Evolutionary conservation across 2,113 vertebrate genomes (phyloP).

Genomic region (Charina bottae): DNA sequence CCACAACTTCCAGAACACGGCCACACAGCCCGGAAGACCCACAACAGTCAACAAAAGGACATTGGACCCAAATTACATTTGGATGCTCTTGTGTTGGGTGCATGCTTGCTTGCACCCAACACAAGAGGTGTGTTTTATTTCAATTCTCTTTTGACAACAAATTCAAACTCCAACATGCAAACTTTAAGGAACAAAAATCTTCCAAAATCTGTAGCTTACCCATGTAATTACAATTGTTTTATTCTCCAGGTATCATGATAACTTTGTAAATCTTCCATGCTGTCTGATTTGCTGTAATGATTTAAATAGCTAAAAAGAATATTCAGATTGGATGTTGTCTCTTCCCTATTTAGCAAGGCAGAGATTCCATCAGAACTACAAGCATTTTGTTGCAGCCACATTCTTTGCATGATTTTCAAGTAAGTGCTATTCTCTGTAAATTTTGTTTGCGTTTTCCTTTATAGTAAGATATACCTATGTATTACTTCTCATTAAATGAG

Average conservation of each 20-base stretch:
- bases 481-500: neutral
- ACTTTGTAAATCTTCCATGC: neutral
- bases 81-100: neutral
- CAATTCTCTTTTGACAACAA: neutral
- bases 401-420: constrained; percentile 63
- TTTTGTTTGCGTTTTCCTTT: neutral
- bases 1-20: too few relatives aligned
- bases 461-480: neutral
- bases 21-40: too few relatives aligned
- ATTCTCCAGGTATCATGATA: neutral
- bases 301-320: accelerated
- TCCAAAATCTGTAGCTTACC: neutral
- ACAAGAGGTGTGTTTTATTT: neutral
- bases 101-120: neutral
- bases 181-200: neutral
- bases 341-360: constrained; percentile 64
- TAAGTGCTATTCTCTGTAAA: constrained; percentile 43
- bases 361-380: constrained; percentile 67
- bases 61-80: neutral
- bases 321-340: accelerated
- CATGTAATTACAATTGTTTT: neutral
- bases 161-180: neutral
- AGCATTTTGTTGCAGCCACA: constrained; percentile 69
- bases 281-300: neutral
- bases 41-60: too few relatives aligned